Percentiles rank a stretch among this genome's conserved stretches.
Evolutionary conservation across 2,888 invertebrate genomes (phyloP).

Genomic region (Suillia variegata): DNA sequence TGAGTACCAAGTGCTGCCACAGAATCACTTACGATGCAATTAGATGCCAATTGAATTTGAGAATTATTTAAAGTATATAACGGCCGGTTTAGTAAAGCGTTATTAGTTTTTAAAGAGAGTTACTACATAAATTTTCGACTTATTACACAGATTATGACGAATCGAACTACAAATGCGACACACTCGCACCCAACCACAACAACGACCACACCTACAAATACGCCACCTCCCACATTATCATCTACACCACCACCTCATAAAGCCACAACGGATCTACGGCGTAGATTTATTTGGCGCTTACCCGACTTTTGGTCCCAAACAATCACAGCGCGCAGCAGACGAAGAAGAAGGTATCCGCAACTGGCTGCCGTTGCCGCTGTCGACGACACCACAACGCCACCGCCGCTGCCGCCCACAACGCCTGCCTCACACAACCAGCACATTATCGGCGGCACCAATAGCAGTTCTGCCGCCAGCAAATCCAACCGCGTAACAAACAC

Average conservation of each 20-base stretch:
- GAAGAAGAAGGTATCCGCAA: slow-evolving; percentile 18
- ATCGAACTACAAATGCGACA: slow-evolving; percentile 33
- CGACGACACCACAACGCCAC: slow-evolving; percentile 3
- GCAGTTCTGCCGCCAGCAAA: slow-evolving; percentile 11
- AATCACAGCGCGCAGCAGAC: slow-evolving; percentile 25
- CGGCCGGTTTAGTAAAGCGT: background rate
- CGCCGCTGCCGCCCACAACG: slow-evolving; percentile 12
- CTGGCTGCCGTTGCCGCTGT: background rate
- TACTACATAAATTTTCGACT: background rate
- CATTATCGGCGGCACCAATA: slow-evolving; percentile 19
- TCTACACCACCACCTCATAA: slow-evolving; percentile 7
- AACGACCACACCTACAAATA: slow-evolving; percentile 21
- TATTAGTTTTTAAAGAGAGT: slow-evolving; percentile 5
- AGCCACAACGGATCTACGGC: slow-evolving; percentile 12
- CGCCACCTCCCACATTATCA: slow-evolving; percentile 13
- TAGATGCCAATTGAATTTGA: too few species aligned
- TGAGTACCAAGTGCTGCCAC: too few species aligned
- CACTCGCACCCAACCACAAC: slow-evolving; percentile 23
- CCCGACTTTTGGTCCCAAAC: slow-evolving; percentile 19
- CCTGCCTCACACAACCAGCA: slow-evolving; percentile 7
- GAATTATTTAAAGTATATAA: background rate
- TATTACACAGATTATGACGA: slow-evolving; percentile 36
- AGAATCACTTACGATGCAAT: too few species aligned
- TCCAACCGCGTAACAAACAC: slow-evolving; percentile 14
- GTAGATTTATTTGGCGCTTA: slow-evolving; percentile 20